Conservation (phyloP, 1,140 invertebrate species). For the Papilio xuthus region DNA sequence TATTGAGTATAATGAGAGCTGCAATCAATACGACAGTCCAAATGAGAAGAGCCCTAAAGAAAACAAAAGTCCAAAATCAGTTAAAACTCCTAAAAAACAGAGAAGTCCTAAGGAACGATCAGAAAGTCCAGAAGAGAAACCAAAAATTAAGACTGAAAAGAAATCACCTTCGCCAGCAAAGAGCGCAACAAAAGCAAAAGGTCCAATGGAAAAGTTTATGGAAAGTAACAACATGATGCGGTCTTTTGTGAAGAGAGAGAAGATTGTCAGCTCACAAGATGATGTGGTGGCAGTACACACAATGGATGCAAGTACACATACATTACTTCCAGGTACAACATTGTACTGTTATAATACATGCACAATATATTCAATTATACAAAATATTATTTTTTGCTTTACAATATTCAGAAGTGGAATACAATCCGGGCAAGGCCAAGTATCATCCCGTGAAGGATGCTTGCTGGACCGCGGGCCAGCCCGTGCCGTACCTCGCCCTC, state of each 20-base stretch:
- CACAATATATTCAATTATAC: no score
- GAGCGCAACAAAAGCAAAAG: conserved; percentile 36
- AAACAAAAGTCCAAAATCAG: conserved; percentile 21
- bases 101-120: conserved; percentile 16
- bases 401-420: conserved; percentile 78
- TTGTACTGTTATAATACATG: no score
- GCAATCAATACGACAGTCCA: conserved; percentile 39
- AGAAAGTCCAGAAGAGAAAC: conserved; percentile 28
- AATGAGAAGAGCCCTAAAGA: conserved; percentile 45
- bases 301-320: neutral
- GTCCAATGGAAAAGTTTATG: conserved; percentile 18
- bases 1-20: conserved; percentile 16
- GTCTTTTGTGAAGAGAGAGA: conserved; percentile 31
- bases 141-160: conserved; percentile 30
- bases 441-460: conserved; percentile 97
- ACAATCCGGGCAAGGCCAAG: conserved; percentile 88
- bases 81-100: conserved; percentile 25
- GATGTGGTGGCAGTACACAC: no score
- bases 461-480: conserved; percentile 90
- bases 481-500: conserved; percentile 96
- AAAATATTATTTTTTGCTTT: no score
- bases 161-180: conserved; percentile 37
- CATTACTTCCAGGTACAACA: conserved; percentile 8
- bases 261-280: neutral
- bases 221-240: conserved; percentile 10